These are phyloP conservation scores for Macrosteles quadrilineatus DNA, from an alignment of 1,140 invertebrate genomes.

Conservation along the genomic window DNA sequence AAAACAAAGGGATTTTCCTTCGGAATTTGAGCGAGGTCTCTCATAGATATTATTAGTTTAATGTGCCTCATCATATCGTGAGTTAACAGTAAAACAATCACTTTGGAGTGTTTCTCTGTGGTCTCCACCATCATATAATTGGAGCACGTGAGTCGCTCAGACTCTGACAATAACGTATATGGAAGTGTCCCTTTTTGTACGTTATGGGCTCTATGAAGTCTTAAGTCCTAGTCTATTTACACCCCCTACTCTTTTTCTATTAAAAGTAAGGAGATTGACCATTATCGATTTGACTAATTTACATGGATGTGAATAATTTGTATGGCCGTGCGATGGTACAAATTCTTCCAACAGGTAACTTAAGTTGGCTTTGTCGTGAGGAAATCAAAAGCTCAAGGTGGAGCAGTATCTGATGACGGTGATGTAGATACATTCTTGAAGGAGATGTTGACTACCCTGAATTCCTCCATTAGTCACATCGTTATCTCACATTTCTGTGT, in stretches of 20 bases:
- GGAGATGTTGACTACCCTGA: too few relatives aligned
- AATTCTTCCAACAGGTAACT: too few relatives aligned
- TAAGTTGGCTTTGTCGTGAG: too few relatives aligned
- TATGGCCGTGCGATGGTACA: too few relatives aligned
- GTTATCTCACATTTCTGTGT: too few relatives aligned
- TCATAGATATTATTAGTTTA: neutral
- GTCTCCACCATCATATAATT: neutral
- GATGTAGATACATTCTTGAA: too few relatives aligned
- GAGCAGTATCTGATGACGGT: too few relatives aligned
- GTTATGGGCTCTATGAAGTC: neutral
- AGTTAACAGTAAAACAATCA: neutral
- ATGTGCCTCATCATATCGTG: neutral
- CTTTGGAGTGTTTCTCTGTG: neutral
- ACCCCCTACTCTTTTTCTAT: neutral
- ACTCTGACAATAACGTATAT: neutral
- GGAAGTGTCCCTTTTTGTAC: neutral
- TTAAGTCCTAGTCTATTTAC: neutral
- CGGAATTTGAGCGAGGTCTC: neutral
- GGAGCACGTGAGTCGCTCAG: neutral
- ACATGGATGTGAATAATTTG: too few relatives aligned
- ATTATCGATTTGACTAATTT: neutral
- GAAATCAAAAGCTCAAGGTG: too few relatives aligned
- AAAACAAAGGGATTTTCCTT: neutral
- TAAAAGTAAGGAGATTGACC: neutral
- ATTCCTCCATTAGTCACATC: too few relatives aligned